Evolutionary conservation across 2,888 invertebrate genomes (phyloP), one percentile per base, ranked within the genome.

Genomic region (Eristalis tenax): DNA sequence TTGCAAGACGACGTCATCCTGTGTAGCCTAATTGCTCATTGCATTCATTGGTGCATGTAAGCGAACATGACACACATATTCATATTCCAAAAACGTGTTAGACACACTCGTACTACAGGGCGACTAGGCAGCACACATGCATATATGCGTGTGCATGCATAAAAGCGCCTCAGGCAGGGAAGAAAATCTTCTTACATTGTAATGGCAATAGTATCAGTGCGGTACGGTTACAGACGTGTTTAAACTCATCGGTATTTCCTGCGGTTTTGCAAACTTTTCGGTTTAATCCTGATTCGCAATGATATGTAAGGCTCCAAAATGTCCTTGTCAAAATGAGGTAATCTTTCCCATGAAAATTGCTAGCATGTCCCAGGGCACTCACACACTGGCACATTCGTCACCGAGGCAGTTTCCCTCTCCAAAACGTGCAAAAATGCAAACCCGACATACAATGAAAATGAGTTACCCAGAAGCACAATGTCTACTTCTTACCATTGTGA

Each of bases 1-100:
- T 75, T 63, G 70, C 68, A 87, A 83, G 83, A 76, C 75, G 74
- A 78, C 83, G 87, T 83, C 83, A 83, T 80, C 64, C 87, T 68
- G 80, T 83, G 76, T 69, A 87, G 73, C 87, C 83, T 87, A 87
- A 87, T 87, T 87, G 87, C 87, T 87, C 83, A 87, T 83, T 83
- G 83, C 83, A 87, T 87, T 87, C 83, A 87, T 87, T 76, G 87
- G 87, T 87, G 87, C 87, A 87, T 87, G 83, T 87, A 87, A 83
- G 83, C 83, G 83, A 75, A 83, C 78, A 87, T 83, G 87, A 83
- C 87, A 87, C 83, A 87, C 76, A 83, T 87, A 79, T 87, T 87
- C 86, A 83, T 83, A 83, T 79, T 83, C 79, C 64, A 66, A 80
- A 83, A 87, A 83, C 87, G 83, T 87, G 83, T 87, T 79, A 75